Conservation (phyloP, 2,888 invertebrate species). For the Cerastoderma edule region DNA sequence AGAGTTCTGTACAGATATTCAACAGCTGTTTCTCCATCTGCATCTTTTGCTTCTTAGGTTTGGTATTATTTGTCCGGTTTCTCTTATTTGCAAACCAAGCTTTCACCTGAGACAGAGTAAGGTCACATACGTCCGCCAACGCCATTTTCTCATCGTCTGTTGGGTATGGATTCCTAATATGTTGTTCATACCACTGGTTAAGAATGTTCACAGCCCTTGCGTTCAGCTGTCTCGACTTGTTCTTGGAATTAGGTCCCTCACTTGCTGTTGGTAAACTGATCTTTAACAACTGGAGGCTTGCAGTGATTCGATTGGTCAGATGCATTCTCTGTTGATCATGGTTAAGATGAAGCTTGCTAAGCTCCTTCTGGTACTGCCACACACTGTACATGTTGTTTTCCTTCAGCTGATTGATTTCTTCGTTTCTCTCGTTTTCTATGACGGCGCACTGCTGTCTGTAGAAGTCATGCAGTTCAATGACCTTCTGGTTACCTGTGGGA, state of each 20-base stretch:
- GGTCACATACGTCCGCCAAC: constrained; percentile 73
- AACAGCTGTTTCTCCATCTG: constrained; percentile 70
- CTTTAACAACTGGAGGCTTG: constrained; percentile 76
- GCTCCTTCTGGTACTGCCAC: constrained; percentile 60
- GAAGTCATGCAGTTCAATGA: constrained; percentile 74
- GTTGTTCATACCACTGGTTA: constrained; percentile 76
- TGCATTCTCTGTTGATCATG: constrained; percentile 75
- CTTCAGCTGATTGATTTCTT: constrained; percentile 68
- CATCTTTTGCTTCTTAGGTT: constrained; percentile 75
- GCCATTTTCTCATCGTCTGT: constrained; percentile 75
- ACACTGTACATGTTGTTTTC: constrained; percentile 53
- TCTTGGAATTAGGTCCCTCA: constrained; percentile 53
- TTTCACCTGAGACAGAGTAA: constrained; percentile 76
- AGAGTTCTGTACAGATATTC: constrained; percentile 68
- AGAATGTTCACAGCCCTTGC: constrained; percentile 72
- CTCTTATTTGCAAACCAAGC: constrained; percentile 82
- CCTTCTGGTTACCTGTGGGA: constrained; percentile 65
- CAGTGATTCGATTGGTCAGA: constrained; percentile 71
- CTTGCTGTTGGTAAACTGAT: constrained; percentile 60
- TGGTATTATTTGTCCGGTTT: constrained; percentile 79
- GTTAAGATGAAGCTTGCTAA: constrained; percentile 60
- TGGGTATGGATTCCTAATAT: constrained; percentile 78
- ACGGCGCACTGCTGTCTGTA: constrained; percentile 72
- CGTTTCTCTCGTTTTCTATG: constrained; percentile 72
- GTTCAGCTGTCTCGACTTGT: constrained; percentile 71